Percentiles rank a stretch among this genome's conserved stretches.
Conservation (phyloP, 2,888 invertebrate species). For the Trichopoda pennipes region DNA sequence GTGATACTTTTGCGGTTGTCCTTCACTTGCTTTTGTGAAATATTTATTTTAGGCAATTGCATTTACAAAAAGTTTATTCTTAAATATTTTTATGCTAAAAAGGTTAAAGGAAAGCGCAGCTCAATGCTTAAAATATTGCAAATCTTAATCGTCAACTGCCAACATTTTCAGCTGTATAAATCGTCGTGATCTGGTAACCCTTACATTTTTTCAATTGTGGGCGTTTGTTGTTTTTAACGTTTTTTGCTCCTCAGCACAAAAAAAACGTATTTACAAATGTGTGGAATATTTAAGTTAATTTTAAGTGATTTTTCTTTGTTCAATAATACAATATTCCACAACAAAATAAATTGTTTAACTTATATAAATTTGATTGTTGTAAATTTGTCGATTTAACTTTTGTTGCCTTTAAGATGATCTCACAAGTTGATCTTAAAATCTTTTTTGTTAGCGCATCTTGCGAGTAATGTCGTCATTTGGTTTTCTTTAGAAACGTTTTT, state of each 20-base stretch:
- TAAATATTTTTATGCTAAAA: too few species aligned
- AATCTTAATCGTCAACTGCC: too few species aligned
- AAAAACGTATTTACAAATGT: conserved; percentile 4
- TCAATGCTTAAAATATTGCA: too few species aligned
- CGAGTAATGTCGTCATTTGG: conserved; percentile 41
- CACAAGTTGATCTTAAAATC: conserved; percentile 44
- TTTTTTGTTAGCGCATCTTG: conserved; percentile 2
- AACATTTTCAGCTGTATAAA: too few species aligned
- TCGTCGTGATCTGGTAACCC: too few species aligned
- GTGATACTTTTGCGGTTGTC: too few species aligned
- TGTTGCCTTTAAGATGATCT: conserved; percentile 59
- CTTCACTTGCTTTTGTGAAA: too few species aligned
- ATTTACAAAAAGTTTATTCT: too few species aligned
- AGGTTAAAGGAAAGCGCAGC: too few species aligned
- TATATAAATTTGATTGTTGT: not conserved
- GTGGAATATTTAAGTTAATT: conserved; percentile 29
- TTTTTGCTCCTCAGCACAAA: not conserved
- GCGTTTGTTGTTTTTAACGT: not conserved
- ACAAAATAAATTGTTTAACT: conserved; percentile 45
- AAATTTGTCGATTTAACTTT: not conserved
- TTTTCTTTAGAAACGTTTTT: conserved; percentile 2
- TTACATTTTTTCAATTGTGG: not conserved
- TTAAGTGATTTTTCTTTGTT: not conserved
- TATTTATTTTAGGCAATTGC: too few species aligned
- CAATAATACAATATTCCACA: conserved; percentile 9